A percentile compares a stretch with the other conserved stretches of the same genome.
Evolutionary conservation across 2,113 vertebrate species (phyloP).

Genomic region (Heloderma charlesbogerti): DNA sequence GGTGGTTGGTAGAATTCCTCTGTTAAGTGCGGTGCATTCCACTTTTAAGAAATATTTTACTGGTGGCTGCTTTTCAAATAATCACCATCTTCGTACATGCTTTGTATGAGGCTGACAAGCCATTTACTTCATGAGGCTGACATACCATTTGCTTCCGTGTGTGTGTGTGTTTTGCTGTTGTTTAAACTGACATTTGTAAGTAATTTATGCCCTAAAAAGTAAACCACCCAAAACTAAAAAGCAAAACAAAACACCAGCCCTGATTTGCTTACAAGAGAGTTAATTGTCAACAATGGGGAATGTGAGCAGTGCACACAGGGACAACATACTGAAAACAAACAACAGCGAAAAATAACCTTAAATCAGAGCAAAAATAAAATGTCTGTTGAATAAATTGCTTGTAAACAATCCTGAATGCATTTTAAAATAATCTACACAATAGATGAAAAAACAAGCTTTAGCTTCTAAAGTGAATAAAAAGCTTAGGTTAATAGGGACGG

Average conservation of each 20-base stretch:
- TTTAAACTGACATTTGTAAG: constrained; percentile 51
- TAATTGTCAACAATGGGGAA: constrained; percentile 65
- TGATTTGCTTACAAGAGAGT: constrained; percentile 55
- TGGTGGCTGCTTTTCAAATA: constrained; percentile 14
- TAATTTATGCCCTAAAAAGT: constrained; percentile 40
- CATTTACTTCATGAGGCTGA: background rate
- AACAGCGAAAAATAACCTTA: constrained; percentile 43
- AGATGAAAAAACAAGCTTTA: constrained; percentile 1
- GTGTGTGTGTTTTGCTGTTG: constrained; percentile 23
- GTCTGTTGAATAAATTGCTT: constrained; percentile 52
- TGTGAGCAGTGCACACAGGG: constrained; percentile 60
- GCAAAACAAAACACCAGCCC: constrained; percentile 34
- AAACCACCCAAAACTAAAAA: constrained; percentile 41
- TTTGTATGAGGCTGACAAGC: constrained; percentile 10
- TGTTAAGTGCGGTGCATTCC: background rate
- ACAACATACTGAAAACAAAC: constrained; percentile 54
- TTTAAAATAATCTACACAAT: background rate
- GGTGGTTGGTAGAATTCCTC: no score
- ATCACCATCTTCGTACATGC: constrained; percentile 19
- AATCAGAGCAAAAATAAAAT: constrained; percentile 54
- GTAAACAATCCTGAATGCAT: constrained; percentile 51
- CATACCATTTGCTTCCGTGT: background rate
- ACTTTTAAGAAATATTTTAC: background rate
- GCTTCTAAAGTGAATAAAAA: constrained; percentile 21
- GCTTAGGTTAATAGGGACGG: constrained; percentile 6